phyloP scores from a whole-genome alignment of 2,888 invertebrate species.

The Agrotis ipsilon region DNA sequence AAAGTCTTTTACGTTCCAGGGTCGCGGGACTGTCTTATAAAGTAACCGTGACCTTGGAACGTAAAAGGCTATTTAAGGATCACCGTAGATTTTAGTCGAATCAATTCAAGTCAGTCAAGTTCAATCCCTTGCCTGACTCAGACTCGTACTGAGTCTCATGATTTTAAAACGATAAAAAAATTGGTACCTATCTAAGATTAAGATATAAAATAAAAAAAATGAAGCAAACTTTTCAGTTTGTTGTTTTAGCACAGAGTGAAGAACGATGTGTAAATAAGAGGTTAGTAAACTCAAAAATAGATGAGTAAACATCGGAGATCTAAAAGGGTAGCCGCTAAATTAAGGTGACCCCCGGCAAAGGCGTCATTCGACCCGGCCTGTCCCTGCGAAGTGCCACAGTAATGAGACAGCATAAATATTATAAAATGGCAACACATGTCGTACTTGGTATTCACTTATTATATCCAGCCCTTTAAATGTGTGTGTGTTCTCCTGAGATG shows the following conservation, averaged over 20 bases:
- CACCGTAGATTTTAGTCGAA: too few relatives aligned
- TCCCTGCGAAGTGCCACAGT: slow-evolving; percentile 44
- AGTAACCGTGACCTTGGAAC: too few relatives aligned
- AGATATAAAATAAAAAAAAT: slow-evolving; percentile 6
- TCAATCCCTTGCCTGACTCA: too few relatives aligned
- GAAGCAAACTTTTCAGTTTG: slow-evolving; percentile 1
- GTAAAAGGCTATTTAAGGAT: too few relatives aligned
- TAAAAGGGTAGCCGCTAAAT: slow-evolving; percentile 62
- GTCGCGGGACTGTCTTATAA: too few relatives aligned
- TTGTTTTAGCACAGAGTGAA: background rate
- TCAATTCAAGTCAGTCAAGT: too few relatives aligned
- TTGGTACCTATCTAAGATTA: too few relatives aligned
- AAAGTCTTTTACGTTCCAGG: too few relatives aligned
- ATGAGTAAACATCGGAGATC: slow-evolving; percentile 56
- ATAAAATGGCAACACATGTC: slow-evolving; percentile 53
- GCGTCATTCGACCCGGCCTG: slow-evolving; percentile 46
- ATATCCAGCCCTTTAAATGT: slow-evolving; percentile 18
- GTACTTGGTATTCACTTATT: slow-evolving; percentile 49
- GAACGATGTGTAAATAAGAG: slow-evolving; percentile 43
- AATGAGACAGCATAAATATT: slow-evolving; percentile 55
- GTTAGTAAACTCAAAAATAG: slow-evolving; percentile 53
- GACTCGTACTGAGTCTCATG: too few relatives aligned
- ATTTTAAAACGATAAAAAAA: too few relatives aligned
- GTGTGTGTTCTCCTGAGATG: slow-evolving; percentile 17
- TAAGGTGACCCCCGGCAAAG: slow-evolving; percentile 60